A percentile compares a stretch with the other conserved stretches of the same genome.
These are phyloP conservation scores for Meloidogyne chitwoodi DNA, from an alignment of 1,140 invertebrate species.

Conservation along the genomic window DNA sequence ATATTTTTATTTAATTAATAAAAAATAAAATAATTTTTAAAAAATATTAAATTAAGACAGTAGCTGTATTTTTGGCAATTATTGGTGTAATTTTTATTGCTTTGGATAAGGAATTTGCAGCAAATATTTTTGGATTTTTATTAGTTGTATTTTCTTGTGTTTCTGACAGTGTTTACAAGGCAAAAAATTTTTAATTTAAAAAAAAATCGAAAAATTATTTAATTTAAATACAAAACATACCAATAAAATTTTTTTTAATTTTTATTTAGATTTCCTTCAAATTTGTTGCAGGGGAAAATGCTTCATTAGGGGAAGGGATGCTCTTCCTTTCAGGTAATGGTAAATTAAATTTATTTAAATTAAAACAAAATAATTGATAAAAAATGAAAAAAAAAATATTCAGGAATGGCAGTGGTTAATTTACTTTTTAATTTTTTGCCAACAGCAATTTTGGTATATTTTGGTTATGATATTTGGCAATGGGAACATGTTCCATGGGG, in stretches of 20 bases:
- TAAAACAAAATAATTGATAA: too few relatives aligned
- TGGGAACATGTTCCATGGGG: constrained; percentile 46
- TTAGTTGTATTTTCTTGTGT: constrained; percentile 44
- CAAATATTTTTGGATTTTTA: constrained; percentile 31
- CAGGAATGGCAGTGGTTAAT: constrained; percentile 45
- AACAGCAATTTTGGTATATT: constrained; percentile 34
- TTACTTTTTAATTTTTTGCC: constrained; percentile 44
- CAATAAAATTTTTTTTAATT: not conserved
- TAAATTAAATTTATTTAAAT: too few relatives aligned
- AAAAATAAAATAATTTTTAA: not conserved
- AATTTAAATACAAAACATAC: too few relatives aligned
- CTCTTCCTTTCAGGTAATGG: constrained; percentile 54
- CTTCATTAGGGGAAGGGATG: constrained; percentile 49
- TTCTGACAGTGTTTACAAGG: constrained; percentile 47
- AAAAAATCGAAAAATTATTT: too few relatives aligned
- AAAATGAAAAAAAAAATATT: too few relatives aligned
- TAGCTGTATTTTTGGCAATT: constrained; percentile 42
- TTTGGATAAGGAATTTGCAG: constrained; percentile 38
- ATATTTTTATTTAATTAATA: not conserved
- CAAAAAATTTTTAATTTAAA: constrained; percentile 6
- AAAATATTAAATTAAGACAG: constrained; percentile 22
- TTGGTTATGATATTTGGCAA: constrained; percentile 34
- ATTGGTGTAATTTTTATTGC: constrained; percentile 51
- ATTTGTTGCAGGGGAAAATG: constrained; percentile 30
- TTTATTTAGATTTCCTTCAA: constrained; percentile 47